phyloP scores from a whole-genome alignment of 92 coral and sea anemone species.

The Epizoanthus fatuus region DNA sequence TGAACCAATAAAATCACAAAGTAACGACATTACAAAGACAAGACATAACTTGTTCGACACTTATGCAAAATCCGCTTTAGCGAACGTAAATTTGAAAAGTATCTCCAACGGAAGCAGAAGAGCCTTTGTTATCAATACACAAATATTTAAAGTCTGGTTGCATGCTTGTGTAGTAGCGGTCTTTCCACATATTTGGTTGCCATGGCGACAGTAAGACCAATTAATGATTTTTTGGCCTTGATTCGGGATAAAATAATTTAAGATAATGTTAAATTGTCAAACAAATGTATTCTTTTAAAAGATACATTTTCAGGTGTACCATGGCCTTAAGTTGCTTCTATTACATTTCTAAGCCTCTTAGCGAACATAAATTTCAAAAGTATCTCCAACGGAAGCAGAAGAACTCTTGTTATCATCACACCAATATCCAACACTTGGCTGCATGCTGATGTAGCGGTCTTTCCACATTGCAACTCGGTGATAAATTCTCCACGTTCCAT shows the following conservation, averaged over 20 bases:
- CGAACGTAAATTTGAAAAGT: slow-evolving; percentile 19
- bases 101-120: slow-evolving; percentile 22
- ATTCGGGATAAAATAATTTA: no score
- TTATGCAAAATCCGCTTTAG: no score
- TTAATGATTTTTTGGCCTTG: no score
- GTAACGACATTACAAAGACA: no score
- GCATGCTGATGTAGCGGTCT: not conserved
- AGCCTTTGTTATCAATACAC: not conserved
- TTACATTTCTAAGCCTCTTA: not conserved
- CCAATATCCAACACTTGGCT: not conserved
- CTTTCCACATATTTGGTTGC: slow-evolving; percentile 28
- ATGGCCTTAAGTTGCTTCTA: no score
- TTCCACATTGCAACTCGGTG: slow-evolving; percentile 14
- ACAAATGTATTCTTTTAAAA: no score
- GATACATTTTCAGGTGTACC: no score
- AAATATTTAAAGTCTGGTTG: not conserved
- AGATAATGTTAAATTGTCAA: no score
- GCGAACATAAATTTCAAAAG: slow-evolving; percentile 18
- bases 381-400: slow-evolving; percentile 21
- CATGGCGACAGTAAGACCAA: no score
- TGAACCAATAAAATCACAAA: no score
- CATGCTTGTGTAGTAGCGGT: not conserved
- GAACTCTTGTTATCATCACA: not conserved
- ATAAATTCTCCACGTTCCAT: slow-evolving; percentile 62
- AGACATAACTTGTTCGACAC: no score